Percentiles rank a stretch among this genome's conserved stretches.
Evolutionary conservation across 2,797 vertebrate genomes (phyloP).

Genomic region (Ibycter americanus): DNA sequence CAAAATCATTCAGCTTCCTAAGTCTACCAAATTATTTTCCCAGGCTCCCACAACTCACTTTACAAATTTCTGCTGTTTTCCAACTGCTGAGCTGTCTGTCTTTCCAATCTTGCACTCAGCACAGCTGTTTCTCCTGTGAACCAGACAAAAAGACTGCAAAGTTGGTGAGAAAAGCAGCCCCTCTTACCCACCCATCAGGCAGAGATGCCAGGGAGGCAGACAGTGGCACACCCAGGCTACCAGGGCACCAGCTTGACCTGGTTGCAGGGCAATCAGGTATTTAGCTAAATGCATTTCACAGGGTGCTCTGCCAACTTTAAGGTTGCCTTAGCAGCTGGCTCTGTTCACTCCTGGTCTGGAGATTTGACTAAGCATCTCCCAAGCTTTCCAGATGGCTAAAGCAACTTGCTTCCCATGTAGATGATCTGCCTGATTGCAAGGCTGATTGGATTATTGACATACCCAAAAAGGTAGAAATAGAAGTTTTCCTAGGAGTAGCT

Average conservation of each 20-base stretch:
- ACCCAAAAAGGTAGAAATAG: not conserved
- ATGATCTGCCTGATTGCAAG: not conserved
- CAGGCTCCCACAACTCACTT: not conserved
- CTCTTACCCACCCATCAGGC: not conserved
- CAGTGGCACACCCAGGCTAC: not conserved
- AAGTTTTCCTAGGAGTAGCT: not conserved
- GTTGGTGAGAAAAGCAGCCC: not conserved
- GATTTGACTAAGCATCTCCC: not conserved
- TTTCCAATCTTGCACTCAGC: not conserved
- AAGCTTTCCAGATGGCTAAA: not conserved
- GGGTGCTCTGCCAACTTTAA: not conserved
- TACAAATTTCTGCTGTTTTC: not conserved
- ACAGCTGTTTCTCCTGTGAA: not conserved
- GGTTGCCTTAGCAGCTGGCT: not conserved
- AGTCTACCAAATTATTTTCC: not conserved
- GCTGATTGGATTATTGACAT: not conserved
- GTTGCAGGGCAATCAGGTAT: not conserved
- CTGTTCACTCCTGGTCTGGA: not conserved
- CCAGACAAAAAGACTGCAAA: not conserved
- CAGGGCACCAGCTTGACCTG: not conserved
- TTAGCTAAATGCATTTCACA: not conserved
- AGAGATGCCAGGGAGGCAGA: not conserved
- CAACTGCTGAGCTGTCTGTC: not conserved
- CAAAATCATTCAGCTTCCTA: not conserved
- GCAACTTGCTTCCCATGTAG: rapidly evolving